phyloP scores from a whole-genome alignment of 1,140 invertebrate genomes.

The Drosophila equinoxialis region DNA sequence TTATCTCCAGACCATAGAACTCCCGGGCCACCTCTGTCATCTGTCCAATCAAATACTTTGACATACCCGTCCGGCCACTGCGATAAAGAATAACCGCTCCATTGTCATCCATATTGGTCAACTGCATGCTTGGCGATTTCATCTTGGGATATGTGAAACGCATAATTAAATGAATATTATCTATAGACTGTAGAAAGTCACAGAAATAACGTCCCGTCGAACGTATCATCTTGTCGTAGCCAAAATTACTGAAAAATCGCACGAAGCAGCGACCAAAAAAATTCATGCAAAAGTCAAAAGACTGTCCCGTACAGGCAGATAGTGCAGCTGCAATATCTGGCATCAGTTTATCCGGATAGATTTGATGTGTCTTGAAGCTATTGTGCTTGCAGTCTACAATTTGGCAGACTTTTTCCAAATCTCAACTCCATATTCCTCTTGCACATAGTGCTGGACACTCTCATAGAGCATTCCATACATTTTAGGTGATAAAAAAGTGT shows the following conservation, averaged over 20 bases:
- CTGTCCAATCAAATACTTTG: slow-evolving; percentile 93
- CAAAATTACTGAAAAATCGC: slow-evolving; percentile 92
- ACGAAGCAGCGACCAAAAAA: slow-evolving; percentile 95
- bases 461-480: slow-evolving; percentile 95
- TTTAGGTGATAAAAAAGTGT: neutral
- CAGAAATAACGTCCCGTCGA: slow-evolving; percentile 93
- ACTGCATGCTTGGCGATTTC: slow-evolving; percentile 94
- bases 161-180: slow-evolving; percentile 95
- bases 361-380: slow-evolving; percentile 91
- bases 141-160: slow-evolving; percentile 95
- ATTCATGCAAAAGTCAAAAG: slow-evolving; percentile 90
- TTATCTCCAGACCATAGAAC: slow-evolving; percentile 89
- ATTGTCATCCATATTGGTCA: slow-evolving; percentile 90
- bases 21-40: slow-evolving; percentile 91
- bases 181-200: slow-evolving; percentile 94
- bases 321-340: slow-evolving; percentile 88
- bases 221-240: slow-evolving; percentile 92
- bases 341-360: slow-evolving; percentile 92
- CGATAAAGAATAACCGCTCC: slow-evolving; percentile 92
- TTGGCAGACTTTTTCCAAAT: slow-evolving; percentile 90
- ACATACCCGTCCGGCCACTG: slow-evolving; percentile 90
- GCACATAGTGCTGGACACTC: slow-evolving; percentile 91
- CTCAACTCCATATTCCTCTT: slow-evolving; percentile 92
- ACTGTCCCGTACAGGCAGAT: slow-evolving; percentile 83
- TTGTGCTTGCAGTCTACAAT: slow-evolving; percentile 88